Evolutionary conservation across 2,113 vertebrate genomes (phyloP), one percentile per base, ranked within the genome.

Genomic region (Odontophorus gujanensis): DNA sequence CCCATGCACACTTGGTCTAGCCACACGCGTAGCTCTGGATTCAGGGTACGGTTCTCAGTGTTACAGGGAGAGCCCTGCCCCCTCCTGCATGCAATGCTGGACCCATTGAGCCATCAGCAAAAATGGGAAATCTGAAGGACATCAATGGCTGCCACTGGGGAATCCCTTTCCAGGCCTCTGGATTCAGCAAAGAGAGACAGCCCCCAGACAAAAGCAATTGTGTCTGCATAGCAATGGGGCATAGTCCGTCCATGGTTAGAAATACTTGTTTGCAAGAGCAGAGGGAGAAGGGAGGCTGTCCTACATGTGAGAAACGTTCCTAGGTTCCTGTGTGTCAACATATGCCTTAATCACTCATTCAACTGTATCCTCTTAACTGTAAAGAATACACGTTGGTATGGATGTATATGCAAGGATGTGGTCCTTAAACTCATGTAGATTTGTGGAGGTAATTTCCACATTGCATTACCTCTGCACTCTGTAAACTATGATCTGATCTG

Each of bases 11-110:
- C 53, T 14, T 11, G 3, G 13, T 13, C 30, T 1, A 3, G 25
- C 16, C 61, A 40, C 1, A 1, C 7, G 1, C 0, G 0, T 1
- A 11, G 8, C 17, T 14, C 38, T 25, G 68, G 28, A 40, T 32
- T 25, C 4, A 5, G 66, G 51, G 13, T 42, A 14, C 0, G 8
- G 55, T 16, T 82, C 43, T 30, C 43, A 34, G 0, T 21, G 36
- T 45, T 30, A 30, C 1, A 2, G 28, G 32, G 62, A 82, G 62
- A 68, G 48, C 67, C 11, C 1, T 42, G 32, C 43, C 51, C 34
- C 21, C 65, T 81, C 10, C 12, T 25, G 9, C 0, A 0, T 10
- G 32, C 34, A 38, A 21, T 8, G n/a, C 28, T 16, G 32, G 61
- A 6, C 62, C 74, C 36, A 45, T 12, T 13, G 24, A 89, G 13